These are phyloP conservation scores for Fragum sueziense DNA, from an alignment of 2,888 invertebrate genomes.

Conservation along the genomic window DNA sequence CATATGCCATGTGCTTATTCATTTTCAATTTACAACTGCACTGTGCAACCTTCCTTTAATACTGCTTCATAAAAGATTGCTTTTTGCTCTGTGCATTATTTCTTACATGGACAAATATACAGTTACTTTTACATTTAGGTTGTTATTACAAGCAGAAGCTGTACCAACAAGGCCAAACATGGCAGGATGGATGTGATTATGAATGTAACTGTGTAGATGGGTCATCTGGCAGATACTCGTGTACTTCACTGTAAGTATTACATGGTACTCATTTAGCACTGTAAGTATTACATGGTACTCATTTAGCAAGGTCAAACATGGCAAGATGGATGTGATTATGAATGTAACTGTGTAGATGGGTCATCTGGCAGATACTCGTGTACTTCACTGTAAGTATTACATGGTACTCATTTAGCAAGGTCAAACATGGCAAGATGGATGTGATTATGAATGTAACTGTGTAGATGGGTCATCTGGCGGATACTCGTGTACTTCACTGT, in stretches of 20 bases:
- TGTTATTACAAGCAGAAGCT: constrained; percentile 18
- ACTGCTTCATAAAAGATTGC: too few relatives aligned
- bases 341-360: not conserved
- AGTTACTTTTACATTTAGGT: not conserved
- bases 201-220: constrained; percentile 10
- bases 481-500: constrained; percentile 5
- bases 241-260: constrained; percentile 11
- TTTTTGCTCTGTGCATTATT: too few relatives aligned
- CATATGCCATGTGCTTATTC: too few relatives aligned
- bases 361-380: not conserved
- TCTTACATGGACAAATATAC: too few relatives aligned
- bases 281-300: too few relatives aligned
- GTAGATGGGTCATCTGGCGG: not conserved
- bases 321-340: constrained; percentile 8
- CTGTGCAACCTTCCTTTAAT: too few relatives aligned
- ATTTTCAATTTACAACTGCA: too few relatives aligned
- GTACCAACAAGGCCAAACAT: constrained; percentile 1
- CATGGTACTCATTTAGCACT: too few relatives aligned
- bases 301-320: not conserved
- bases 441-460: constrained; percentile 16
- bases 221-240: not conserved
- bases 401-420: too few relatives aligned
- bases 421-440: constrained; percentile 4
- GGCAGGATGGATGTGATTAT: constrained; percentile 16
- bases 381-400: not conserved